Evolutionary conservation across 2,888 invertebrate genomes (phyloP).

Genomic region (Drosophila falleni): DNA sequence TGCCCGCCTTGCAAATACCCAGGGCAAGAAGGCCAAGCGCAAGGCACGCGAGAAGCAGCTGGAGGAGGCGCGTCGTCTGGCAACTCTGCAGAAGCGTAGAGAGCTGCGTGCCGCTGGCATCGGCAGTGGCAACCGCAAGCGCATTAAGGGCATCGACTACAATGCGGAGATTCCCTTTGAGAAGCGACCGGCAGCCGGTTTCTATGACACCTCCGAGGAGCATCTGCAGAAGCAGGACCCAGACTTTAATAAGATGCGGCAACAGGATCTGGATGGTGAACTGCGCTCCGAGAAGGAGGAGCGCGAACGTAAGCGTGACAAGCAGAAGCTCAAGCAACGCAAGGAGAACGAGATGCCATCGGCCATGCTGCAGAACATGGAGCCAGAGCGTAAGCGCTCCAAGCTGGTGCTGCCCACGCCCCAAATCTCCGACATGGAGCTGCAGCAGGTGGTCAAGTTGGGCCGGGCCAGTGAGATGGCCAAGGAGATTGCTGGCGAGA

Average conservation of each 20-base stretch:
- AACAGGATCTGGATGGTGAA: slow-evolving; percentile 97
- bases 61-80: slow-evolving; percentile 98
- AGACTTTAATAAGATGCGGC: slow-evolving; percentile 95
- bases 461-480: slow-evolving; percentile 96
- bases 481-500: slow-evolving; percentile 93
- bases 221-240: slow-evolving; percentile 94
- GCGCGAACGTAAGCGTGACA: slow-evolving; percentile 97
- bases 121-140: slow-evolving; percentile 85
- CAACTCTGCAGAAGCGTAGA: slow-evolving; percentile 98
- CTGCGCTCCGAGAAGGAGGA: slow-evolving; percentile 96
- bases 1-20: slow-evolving; percentile 99
- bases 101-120: slow-evolving; percentile 99
- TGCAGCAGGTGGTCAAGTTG: slow-evolving; percentile 96
- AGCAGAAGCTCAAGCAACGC: slow-evolving; percentile 96
- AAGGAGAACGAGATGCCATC: slow-evolving; percentile 98
- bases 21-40: slow-evolving; percentile 96
- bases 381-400: slow-evolving; percentile 96
- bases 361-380: slow-evolving; percentile 94
- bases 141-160: slow-evolving; percentile 97
- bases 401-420: slow-evolving; percentile 98
- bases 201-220: slow-evolving; percentile 97
- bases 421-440: slow-evolving; percentile 96
- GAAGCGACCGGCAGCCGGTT: slow-evolving; percentile 95
- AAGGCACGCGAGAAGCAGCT: slow-evolving; percentile 99
- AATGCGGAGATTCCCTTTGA: slow-evolving; percentile 99